phyloP scores from a whole-genome alignment of 2,113 vertebrate genomes.

The Serinus canaria region DNA sequence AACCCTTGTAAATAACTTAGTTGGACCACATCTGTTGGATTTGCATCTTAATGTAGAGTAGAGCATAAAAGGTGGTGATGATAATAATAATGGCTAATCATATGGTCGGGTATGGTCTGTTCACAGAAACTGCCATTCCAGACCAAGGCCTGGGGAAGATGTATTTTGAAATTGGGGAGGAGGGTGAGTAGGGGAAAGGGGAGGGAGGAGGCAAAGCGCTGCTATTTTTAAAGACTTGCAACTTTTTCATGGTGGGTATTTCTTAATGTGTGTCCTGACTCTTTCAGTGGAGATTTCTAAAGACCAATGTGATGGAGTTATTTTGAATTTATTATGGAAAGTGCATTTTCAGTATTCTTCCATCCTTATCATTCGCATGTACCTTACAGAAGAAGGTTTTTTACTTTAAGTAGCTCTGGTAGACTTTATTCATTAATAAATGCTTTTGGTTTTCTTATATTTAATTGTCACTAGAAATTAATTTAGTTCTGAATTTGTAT shows the following conservation, averaged over 20 bases:
- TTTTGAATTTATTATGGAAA: neutral
- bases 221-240: neutral
- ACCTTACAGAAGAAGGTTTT: neutral
- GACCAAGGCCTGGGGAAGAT: conserved; percentile 24
- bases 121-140: neutral
- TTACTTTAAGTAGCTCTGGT: neutral
- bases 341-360: neutral
- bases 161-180: conserved; percentile 37
- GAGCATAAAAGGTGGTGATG: neutral
- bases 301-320: neutral
- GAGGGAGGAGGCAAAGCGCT: neutral
- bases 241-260: neutral
- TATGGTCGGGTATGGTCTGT: neutral
- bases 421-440: neutral
- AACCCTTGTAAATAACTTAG: neutral
- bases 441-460: neutral
- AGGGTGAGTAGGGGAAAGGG: neutral
- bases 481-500: neutral
- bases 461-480: neutral
- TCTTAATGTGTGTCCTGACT: neutral
- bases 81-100: neutral
- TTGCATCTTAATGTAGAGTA: neutral
- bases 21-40: neutral
- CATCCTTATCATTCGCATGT: accelerated
- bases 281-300: neutral